Percentiles rank a stretch among this genome's conserved stretches.
phyloP scores from a whole-genome alignment of 2,113 vertebrate species.

The Epinephelus moara region DNA sequence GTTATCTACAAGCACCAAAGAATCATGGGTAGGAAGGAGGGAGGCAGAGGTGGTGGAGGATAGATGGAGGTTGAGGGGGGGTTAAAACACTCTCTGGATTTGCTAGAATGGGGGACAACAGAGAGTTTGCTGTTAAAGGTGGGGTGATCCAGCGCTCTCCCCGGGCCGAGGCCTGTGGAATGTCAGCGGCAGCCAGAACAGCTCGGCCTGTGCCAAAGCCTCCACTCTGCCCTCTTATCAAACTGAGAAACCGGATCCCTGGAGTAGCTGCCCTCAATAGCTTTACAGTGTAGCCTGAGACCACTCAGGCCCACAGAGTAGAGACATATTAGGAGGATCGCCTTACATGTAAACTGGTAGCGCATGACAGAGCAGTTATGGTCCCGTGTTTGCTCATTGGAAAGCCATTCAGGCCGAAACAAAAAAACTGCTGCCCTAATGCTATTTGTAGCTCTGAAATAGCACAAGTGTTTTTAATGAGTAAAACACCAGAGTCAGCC shows the following conservation, averaged over 20 bases:
- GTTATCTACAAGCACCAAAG: constrained; percentile 68
- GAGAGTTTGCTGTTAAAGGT: constrained; percentile 59
- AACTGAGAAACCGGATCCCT: constrained; percentile 70
- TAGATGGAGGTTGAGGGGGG: constrained; percentile 30
- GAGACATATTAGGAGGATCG: constrained; percentile 52
- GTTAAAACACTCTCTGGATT: constrained; percentile 47
- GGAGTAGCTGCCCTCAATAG: constrained; percentile 66
- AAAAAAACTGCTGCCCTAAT: constrained; percentile 32
- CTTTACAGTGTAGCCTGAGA: constrained; percentile 70
- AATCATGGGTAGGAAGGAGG: constrained; percentile 47
- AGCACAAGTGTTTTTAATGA: constrained; percentile 48
- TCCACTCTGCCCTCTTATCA: constrained; percentile 75
- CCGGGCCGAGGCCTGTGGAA: constrained; percentile 67
- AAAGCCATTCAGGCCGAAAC: constrained; percentile 27
- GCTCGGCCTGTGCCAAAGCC: constrained; percentile 64
- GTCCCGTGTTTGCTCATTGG: constrained; percentile 32
- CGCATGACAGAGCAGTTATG: constrained; percentile 47
- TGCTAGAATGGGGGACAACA: constrained; percentile 44
- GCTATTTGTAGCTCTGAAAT: constrained; percentile 39
- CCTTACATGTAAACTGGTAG: constrained; percentile 69
- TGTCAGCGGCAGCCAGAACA: constrained; percentile 70
- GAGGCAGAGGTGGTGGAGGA: constrained; percentile 39
- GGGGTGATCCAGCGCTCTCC: constrained; percentile 56
- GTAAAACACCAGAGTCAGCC: constrained; percentile 30
- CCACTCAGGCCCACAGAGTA: constrained; percentile 50